Conservation (phyloP, 2,888 invertebrate genomes). For the Ochlodes sylvanus region DNA sequence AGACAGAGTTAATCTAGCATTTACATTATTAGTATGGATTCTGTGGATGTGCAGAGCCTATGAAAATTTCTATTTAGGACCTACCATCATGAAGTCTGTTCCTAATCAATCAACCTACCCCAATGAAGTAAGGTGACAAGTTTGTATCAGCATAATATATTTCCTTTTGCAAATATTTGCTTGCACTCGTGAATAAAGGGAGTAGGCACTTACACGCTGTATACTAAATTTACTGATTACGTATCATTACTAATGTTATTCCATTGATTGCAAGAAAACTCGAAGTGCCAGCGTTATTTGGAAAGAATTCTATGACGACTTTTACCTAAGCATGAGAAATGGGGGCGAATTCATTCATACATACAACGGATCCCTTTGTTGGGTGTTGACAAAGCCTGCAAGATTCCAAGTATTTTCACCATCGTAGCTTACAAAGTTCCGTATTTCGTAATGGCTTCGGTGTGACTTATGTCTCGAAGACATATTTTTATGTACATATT, state of each 20-base stretch:
- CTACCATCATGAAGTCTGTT: too few species aligned
- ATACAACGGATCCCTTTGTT: conserved; percentile 4
- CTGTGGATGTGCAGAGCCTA: too few species aligned
- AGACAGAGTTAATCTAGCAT: too few species aligned
- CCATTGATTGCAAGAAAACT: too few species aligned
- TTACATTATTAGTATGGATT: too few species aligned
- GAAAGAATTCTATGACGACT: not conserved
- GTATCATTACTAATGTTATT: not conserved
- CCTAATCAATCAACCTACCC: too few species aligned
- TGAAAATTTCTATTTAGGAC: too few species aligned
- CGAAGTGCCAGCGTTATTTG: not conserved
- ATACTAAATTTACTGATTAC: not conserved
- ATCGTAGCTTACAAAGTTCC: not conserved
- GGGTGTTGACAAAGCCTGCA: not conserved
- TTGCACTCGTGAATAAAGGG: too few species aligned
- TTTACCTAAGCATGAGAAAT: not conserved
- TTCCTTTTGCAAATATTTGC: too few species aligned
- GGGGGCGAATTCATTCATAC: not conserved
- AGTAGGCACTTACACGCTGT: too few species aligned
- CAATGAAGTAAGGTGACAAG: too few species aligned
- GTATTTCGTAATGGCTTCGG: conserved; percentile 1
- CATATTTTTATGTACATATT: not conserved
- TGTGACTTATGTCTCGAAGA: not conserved
- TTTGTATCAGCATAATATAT: too few species aligned
- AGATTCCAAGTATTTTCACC: not conserved